These are phyloP conservation scores for Crypturellus undulatus DNA, from an alignment of 2,113 vertebrate species.

Conservation along the genomic window DNA sequence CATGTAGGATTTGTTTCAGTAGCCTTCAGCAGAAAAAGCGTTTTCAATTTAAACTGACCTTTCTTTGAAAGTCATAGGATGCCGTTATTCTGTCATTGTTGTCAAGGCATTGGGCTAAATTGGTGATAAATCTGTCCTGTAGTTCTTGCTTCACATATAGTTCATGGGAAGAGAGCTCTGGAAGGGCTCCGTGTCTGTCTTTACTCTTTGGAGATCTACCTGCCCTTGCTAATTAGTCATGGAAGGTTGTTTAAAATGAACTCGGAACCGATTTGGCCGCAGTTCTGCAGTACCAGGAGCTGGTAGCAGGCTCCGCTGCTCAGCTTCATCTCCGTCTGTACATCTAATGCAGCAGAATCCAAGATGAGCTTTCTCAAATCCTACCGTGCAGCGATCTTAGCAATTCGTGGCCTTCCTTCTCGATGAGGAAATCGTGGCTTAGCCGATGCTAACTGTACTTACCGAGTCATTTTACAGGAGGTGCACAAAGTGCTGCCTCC, in stretches of 20 bases:
- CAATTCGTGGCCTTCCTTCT: neutral
- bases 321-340: neutral
- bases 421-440: neutral
- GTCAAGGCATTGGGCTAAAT: neutral
- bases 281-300: neutral
- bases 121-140: neutral
- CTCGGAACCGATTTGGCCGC: neutral
- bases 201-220: neutral
- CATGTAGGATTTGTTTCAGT: neutral
- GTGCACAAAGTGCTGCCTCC: neutral
- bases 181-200: neutral
- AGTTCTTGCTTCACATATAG: neutral
- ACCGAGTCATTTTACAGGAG: neutral
- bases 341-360: neutral
- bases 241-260: neutral
- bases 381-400: rapidly evolving
- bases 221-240: neutral
- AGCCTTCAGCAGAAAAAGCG: neutral
- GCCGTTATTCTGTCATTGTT: neutral
- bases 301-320: neutral
- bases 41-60: neutral
- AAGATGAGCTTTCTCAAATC: neutral
- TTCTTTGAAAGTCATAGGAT: neutral
- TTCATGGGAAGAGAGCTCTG: neutral
- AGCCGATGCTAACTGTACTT: neutral